Evolutionary conservation across 2,888 invertebrate species (phyloP).

Genomic region (Lithophane semibrunnea): DNA sequence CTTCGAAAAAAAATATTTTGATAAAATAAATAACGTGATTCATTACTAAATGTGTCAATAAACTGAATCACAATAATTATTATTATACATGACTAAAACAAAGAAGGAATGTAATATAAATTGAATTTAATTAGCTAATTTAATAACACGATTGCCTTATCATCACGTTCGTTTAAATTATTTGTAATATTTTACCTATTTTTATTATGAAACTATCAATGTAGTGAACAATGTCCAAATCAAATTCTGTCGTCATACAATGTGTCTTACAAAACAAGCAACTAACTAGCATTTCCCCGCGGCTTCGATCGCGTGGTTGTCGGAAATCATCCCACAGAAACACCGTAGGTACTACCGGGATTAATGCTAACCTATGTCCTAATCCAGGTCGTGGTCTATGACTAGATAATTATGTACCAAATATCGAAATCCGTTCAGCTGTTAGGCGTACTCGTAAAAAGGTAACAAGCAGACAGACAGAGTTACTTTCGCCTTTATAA

Average conservation of each 20-base stretch:
- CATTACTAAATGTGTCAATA: slow-evolving; percentile 1
- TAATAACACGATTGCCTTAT: slow-evolving; percentile 1
- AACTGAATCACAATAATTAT: neutral
- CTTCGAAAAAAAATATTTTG: too few relatives aligned
- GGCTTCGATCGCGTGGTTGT: neutral
- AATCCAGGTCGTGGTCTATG: neutral
- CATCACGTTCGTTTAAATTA: slow-evolving; percentile 25
- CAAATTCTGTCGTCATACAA: neutral
- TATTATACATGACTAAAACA: neutral
- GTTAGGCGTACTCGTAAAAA: neutral
- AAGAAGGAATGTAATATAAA: neutral
- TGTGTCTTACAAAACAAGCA: neutral
- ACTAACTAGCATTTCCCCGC: neutral
- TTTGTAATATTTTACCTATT: neutral
- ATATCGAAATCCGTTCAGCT: neutral
- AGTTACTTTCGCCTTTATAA: neutral
- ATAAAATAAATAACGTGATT: neutral
- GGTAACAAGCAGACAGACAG: neutral
- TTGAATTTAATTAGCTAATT: neutral
- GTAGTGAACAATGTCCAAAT: neutral
- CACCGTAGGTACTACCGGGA: neutral
- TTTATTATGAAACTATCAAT: neutral
- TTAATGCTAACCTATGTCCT: neutral
- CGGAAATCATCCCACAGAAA: neutral
- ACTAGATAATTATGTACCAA: neutral